These are phyloP conservation scores for Drosophila lacteicornis DNA, from an alignment of 1,140 invertebrate species.

Conservation along the genomic window DNA sequence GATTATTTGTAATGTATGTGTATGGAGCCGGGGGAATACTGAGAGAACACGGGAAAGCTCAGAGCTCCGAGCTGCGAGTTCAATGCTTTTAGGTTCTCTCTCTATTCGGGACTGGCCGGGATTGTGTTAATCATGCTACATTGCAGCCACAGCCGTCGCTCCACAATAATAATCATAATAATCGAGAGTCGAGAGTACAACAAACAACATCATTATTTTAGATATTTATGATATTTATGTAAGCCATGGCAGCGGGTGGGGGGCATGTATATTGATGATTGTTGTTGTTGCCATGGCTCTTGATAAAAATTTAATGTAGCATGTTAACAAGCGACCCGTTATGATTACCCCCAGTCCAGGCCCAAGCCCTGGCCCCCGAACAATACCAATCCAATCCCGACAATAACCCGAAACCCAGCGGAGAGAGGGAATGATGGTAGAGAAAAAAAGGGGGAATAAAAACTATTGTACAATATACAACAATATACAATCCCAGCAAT, in stretches of 20 bases:
- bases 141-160: constrained; percentile 64
- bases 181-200: constrained; percentile 56
- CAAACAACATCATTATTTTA: constrained; percentile 80
- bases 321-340: constrained; percentile 83
- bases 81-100: constrained; percentile 68
- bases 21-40: background rate
- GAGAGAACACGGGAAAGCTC: constrained; percentile 30
- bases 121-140: constrained; percentile 80
- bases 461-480: constrained; percentile 52
- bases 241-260: constrained; percentile 2
- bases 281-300: constrained; percentile 72
- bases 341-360: constrained; percentile 55
- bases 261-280: constrained; percentile 12
- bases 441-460: constrained; percentile 3
- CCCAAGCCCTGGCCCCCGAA: constrained; percentile 8
- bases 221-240: constrained; percentile 80
- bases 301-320: constrained; percentile 84
- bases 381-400: constrained; percentile 60
- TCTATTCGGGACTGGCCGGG: constrained; percentile 2
- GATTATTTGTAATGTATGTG: constrained; percentile 79
- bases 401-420: constrained; percentile 22
- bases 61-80: constrained; percentile 23
- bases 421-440: constrained; percentile 27
- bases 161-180: constrained; percentile 80
- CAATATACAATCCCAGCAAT: constrained; percentile 54